phyloP scores from a whole-genome alignment of 2,888 invertebrate genomes.

The Acronicta aceris region DNA sequence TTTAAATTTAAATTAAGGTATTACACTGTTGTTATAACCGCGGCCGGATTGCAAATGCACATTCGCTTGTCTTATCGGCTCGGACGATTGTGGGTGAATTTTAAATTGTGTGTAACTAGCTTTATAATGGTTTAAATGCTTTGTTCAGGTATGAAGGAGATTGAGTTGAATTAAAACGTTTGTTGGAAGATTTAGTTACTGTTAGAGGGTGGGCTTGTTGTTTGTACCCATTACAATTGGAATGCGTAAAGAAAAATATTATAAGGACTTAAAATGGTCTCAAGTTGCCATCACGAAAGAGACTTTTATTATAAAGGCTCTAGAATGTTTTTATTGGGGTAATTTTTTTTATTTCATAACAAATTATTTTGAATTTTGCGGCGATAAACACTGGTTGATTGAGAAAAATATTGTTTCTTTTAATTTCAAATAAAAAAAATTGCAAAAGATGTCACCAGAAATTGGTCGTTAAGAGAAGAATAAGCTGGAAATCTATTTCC shows the following conservation, averaged over 20 bases:
- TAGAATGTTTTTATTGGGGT: too few species aligned
- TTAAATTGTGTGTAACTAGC: conserved; percentile 65
- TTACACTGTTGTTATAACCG: conserved; percentile 75
- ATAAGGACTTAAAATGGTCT: not conserved
- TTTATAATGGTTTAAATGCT: conserved; percentile 54
- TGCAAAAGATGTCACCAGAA: too few species aligned
- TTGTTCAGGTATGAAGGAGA: conserved; percentile 35
- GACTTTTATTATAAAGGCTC: too few species aligned
- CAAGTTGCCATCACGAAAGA: too few species aligned
- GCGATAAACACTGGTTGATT: too few species aligned
- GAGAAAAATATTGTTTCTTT: too few species aligned
- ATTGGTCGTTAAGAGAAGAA: too few species aligned
- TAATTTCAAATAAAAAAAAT: too few species aligned
- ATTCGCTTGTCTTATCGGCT: conserved; percentile 68
- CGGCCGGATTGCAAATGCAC: conserved; percentile 59
- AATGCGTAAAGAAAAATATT: not conserved
- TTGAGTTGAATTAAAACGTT: conserved; percentile 27
- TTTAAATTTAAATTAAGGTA: conserved; percentile 89
- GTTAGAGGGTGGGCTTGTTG: not conserved
- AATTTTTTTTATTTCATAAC: too few species aligned
- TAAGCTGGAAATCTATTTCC: too few species aligned
- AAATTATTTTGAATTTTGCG: too few species aligned
- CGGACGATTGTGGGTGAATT: conserved; percentile 68
- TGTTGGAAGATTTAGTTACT: conserved; percentile 20
- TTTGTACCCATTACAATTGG: not conserved